Base-by-base conservation (phyloP, 2,888 invertebrate species). In the Gortyna flavago region DNA sequence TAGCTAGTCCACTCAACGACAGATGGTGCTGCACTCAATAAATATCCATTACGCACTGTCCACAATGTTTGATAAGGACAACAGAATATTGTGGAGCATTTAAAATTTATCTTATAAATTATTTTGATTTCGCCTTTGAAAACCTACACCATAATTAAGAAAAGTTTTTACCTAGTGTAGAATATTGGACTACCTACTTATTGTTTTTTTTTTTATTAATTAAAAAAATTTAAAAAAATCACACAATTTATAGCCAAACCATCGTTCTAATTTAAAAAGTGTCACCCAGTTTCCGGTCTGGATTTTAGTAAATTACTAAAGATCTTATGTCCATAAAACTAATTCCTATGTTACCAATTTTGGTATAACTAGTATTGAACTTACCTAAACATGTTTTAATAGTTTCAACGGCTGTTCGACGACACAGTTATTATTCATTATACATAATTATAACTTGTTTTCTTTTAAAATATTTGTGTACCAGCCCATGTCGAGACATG, bases 1-100 rank as follows among this genome's bases (percentile, higher is more conserved):
- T 82, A 84, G 77, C 61, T 67, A 48, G 54, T 70, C 83, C 79
- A 82, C 85, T 88, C 70, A 83, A 72, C 81, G 61, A 74, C 83
- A 87, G 87, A 87, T 87, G 87, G 81, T 77, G 80, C 62, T 81
- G 79, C 71, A 81, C 74, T 77, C 83, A 85, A 80, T 87, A 83
- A 87, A 87, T 73, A 83, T 29, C 64, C 72, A 79, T 85, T 72
- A 77, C 62, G 75, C 71, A 77, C 71, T 85, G 86, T 72, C 54
- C 72, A 68, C 72, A 67, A 2, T 59, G 67, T 71, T 65, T 44
- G 25, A 82, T 77, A 80, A 67, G 32, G 82, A 66, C 74, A 32
- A 67, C 79, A 80, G 64, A 81, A 72, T 67, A 79, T 35, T 68
- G 41, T 13, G 29, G 18, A 57, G n/a, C 16, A n/a, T n/a, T n/a